Conservation (phyloP, 2,888 invertebrate genomes). For the Helicoverpa assulta region DNA sequence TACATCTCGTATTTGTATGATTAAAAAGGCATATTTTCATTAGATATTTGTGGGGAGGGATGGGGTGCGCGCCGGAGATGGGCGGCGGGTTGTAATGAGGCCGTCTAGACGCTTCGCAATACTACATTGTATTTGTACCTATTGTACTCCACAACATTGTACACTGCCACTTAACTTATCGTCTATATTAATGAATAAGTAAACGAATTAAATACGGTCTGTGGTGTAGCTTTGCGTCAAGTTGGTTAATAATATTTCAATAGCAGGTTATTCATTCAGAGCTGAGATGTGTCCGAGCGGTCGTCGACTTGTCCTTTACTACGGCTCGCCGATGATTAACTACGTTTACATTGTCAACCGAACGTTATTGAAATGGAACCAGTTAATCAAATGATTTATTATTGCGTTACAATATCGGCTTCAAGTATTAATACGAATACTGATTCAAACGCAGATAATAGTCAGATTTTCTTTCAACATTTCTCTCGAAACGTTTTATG, state of each 20-base stretch:
- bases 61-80: conserved; percentile 61
- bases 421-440: conserved; percentile 30
- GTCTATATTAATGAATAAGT: conserved; percentile 73
- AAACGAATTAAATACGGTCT: conserved; percentile 28
- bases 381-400: conserved; percentile 52
- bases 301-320: conserved; percentile 57
- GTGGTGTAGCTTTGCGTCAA: conserved; percentile 35
- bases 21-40: conserved; percentile 83
- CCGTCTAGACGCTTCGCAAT: conserved; percentile 85
- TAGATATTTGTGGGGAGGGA: conserved; percentile 71
- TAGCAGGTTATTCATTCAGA: conserved; percentile 45
- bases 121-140: conserved; percentile 80
- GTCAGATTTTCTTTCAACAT: conserved; percentile 4
- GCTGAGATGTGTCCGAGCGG: conserved; percentile 53
- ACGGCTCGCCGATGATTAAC: conserved; percentile 49
- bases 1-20: conserved; percentile 59
- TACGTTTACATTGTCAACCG: conserved; percentile 53
- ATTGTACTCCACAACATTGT: conserved; percentile 68
- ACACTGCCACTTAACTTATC: conserved; percentile 68
- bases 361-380: conserved; percentile 52
- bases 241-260: conserved; percentile 39
- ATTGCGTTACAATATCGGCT: conserved; percentile 21
- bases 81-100: conserved; percentile 76
- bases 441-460: conserved; percentile 15
- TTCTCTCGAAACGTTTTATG: conserved; percentile 3